Base-by-base conservation (phyloP, 1,140 invertebrate species). In the Bombus breviceps region DNA sequence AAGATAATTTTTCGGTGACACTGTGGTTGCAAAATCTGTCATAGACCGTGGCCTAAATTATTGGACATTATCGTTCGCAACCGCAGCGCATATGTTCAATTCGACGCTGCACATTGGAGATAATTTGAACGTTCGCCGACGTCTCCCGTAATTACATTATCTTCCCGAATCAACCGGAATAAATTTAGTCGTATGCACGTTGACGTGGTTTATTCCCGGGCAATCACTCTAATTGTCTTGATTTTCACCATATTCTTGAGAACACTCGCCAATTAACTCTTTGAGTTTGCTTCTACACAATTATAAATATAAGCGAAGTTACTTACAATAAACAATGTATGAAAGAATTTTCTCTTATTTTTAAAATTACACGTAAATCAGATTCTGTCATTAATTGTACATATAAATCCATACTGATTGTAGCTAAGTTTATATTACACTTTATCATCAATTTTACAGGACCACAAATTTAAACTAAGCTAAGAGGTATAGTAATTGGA, bases 151-250 rank as follows among this genome's bases (percentile, higher is more conserved):
- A 83, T 75, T 53, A 41, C 41, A 66, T 83, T 83, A 83, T 66
- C 81, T 66, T 39, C 57, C 8, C n/a, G 80, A 81, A 81, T 81
- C 57, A 83, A 73, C n/a, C 57, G 76, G 66, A 69, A 88, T 88
- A 85, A 84, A 85, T 88, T 80, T 79, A 80, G n/a, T 72, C 4
- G 39, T n/a, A n/a, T 37, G 39, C 64, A 66, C 43, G 12, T 73
- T 74, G 81, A 72, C 53, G 69, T 41, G 37, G 18, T 81, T 72
- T 73, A 57, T 41, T 71, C 34, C 34, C 18, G 9, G 18, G 25
- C 32, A 66, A 64, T 66, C 37, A 15, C 78, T 64, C 32, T 62
- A 47, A 73, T 81, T 81, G 37, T 43, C 53, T 34, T 81, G 53
- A 2, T 43, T 78, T 66, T n/a, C 59, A 28, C 15, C n/a, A 43